Conservation (phyloP, 1,140 invertebrate species). For the Drosophila malerkotliana region DNA sequence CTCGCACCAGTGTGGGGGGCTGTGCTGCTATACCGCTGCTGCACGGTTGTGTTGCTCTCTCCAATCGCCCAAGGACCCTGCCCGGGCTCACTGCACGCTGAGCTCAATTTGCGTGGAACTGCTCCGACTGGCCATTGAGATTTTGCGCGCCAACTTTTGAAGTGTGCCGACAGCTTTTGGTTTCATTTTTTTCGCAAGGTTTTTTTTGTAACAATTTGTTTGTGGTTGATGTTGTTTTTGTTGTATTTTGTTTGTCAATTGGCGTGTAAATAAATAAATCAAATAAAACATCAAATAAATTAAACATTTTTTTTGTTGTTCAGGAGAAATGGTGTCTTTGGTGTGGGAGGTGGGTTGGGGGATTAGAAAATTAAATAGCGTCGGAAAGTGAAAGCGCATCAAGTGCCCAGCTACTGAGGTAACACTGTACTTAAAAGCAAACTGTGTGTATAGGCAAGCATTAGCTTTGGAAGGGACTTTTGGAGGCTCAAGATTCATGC, state of each 20-base stretch:
- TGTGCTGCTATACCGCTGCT: constrained; percentile 37
- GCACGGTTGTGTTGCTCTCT: constrained; percentile 31
- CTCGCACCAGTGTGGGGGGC: background rate
- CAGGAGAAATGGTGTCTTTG: constrained; percentile 22
- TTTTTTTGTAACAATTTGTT: constrained; percentile 42
- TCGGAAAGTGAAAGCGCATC: constrained; percentile 28
- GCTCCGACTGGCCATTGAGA: constrained; percentile 80
- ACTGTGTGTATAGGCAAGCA: constrained; percentile 25
- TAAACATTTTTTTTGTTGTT: constrained; percentile 32
- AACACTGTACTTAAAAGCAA: constrained; percentile 31
- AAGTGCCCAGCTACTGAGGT: constrained; percentile 22
- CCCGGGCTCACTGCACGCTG: constrained; percentile 64
- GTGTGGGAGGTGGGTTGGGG: background rate
- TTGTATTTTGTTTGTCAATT: constrained; percentile 49
- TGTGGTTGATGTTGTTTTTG: constrained; percentile 40
- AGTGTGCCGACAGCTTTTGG: constrained; percentile 78
- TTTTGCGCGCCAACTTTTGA: constrained; percentile 83
- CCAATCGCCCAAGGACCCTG: constrained; percentile 40
- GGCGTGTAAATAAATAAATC: constrained; percentile 78
- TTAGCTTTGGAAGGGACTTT: background rate
- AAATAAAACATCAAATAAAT: constrained; percentile 73
- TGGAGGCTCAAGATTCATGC: background rate
- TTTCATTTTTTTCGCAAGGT: constrained; percentile 5
- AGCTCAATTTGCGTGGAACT: constrained; percentile 81
- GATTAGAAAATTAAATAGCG: constrained; percentile 33